phyloP scores from a whole-genome alignment of 2,113 vertebrate species.

The Urocynchramus pylzowi region DNA sequence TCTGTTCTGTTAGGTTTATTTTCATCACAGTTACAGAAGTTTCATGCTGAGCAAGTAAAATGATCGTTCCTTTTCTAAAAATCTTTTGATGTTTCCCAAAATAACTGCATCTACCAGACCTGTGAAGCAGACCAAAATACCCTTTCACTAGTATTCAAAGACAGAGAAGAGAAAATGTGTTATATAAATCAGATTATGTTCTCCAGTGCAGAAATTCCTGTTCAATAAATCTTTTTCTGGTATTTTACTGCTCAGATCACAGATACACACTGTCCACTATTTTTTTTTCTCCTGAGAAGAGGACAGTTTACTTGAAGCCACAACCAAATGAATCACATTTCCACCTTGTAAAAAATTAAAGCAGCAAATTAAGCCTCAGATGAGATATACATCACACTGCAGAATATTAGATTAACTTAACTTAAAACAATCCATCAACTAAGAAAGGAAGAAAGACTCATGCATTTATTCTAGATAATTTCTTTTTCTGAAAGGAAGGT shows the following conservation, averaged over 20 bases:
- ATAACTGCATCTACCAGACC: not conserved
- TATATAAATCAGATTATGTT: not conserved
- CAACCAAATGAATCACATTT: not conserved
- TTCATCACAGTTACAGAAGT: not conserved
- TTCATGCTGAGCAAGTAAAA: not conserved
- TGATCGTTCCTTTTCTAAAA: not conserved
- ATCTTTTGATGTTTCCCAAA: not conserved
- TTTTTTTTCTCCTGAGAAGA: not conserved
- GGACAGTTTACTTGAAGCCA: not conserved
- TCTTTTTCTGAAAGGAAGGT: not conserved
- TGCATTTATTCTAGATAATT: not conserved
- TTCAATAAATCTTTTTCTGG: not conserved
- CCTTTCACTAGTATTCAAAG: not conserved
- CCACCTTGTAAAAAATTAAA: not conserved
- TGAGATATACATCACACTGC: not conserved
- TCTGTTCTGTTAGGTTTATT: slow-evolving; percentile 9
- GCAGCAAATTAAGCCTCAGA: not conserved
- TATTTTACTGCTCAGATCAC: not conserved
- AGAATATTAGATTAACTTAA: not conserved
- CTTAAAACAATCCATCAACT: not conserved
- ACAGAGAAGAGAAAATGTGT: not conserved
- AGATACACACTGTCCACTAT: not conserved
- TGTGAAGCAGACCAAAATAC: not conserved
- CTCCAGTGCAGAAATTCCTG: not conserved
- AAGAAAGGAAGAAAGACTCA: not conserved